Evolutionary conservation across 1,140 invertebrate genomes (phyloP).

Genomic region (Hypothenemus hampei): DNA sequence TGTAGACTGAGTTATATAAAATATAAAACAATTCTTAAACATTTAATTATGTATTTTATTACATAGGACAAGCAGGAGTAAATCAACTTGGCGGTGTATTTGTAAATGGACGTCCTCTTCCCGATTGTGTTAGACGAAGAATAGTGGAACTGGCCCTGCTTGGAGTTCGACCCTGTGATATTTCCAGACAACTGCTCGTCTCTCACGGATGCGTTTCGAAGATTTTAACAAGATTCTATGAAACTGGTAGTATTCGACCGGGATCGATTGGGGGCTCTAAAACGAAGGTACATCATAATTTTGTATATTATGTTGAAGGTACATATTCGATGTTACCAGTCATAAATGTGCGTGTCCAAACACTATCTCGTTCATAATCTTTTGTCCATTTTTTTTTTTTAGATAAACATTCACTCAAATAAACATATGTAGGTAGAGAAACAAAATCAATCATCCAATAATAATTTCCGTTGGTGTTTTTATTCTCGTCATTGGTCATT

Average conservation of each 20-base stretch:
- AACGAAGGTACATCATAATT: conserved; percentile 73
- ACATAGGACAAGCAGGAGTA: conserved; percentile 85
- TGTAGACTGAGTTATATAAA: no score
- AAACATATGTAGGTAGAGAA: no score
- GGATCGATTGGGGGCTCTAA: conserved; percentile 87
- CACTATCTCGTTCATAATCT: no score
- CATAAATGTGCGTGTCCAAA: no score
- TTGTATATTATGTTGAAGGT: no score
- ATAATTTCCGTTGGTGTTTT: conserved; percentile 11
- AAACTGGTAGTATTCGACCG: conserved; percentile 87
- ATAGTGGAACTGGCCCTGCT: conserved; percentile 91
- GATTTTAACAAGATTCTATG: conserved; percentile 94
- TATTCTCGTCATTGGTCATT: conserved; percentile 1
- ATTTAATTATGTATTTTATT: no score
- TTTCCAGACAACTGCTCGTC: conserved; percentile 88
- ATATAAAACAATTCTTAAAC: no score
- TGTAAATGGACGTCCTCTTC: conserved; percentile 90
- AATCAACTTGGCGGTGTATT: conserved; percentile 96
- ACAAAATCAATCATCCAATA: conserved; percentile 10
- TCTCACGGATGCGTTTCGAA: conserved; percentile 97
- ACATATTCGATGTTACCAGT: no score
- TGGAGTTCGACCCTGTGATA: conserved; percentile 91
- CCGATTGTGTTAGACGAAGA: conserved; percentile 86
- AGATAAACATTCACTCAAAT: no score
- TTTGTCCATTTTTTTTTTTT: no score